Evolutionary conservation across 1,140 invertebrate species (phyloP), one percentile per base, ranked within the genome.

Genomic region (Zaprionus tsacasi): DNA sequence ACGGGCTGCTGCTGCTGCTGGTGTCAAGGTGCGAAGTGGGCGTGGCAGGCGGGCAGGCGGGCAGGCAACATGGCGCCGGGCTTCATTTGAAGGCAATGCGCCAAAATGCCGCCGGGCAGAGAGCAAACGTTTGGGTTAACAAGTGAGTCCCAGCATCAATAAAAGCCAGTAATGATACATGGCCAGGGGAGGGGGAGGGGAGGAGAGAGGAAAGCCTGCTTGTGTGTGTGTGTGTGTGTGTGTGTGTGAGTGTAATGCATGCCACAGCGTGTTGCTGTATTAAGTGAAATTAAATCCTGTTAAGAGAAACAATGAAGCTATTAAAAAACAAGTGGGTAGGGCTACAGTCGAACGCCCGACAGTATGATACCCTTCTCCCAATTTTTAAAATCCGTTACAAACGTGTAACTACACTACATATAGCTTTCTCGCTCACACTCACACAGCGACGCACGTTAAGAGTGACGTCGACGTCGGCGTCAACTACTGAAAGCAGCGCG

Each of bases 241-340:
- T 15, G 25, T 17, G 67, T 60, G 65, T 60, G 45, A 76, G 48
- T 59, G 57, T 75, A 75, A 76, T 70, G 73, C 73, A 70, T 58
- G 61, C 61, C 55, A 27, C 55, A 48, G 17, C 40, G n/a, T 69
- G 82, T 72, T 75, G 69, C 72, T 80, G 73, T 76, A 88, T 88
- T 87, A 88, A 87, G 83, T 83, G 80, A 87, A 87, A 87, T 88
- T 73, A 87, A 87, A 87, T 88, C 83, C 83, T 88, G 83, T 87
- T 87, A 87, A 78, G 70, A 78, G 74, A 87, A 87, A 87, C 83
- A 87, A 87, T 87, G 83, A 88, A 87, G 83, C 83, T 88, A 87
- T 87, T 87, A 87, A 87, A 88, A 86, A 81, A n/a, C n/a, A n/a
- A n/a, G n/a, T n/a, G n/a, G n/a, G n/a, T n/a, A n/a, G n/a, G n/a